Evolutionary conservation across 2,797 vertebrate species (phyloP).

Genomic region (Merluccius polli): DNA sequence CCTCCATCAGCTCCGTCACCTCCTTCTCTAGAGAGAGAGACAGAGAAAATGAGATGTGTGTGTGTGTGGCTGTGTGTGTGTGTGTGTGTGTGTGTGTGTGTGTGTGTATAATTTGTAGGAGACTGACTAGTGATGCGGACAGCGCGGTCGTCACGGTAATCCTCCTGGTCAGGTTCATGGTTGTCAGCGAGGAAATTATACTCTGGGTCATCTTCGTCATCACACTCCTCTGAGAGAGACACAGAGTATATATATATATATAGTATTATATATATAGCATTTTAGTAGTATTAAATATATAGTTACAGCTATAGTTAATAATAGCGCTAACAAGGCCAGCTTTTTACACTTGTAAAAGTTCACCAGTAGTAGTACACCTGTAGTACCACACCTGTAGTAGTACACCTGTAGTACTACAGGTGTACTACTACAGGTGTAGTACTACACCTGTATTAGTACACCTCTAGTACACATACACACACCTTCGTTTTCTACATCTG

Average conservation of each 20-base stretch:
- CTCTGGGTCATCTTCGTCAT: slow-evolving; percentile 95
- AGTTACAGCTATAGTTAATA: too few species aligned
- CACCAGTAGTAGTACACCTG: neutral
- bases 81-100: too few species aligned
- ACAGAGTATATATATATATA: neutral
- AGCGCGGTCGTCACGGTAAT: slow-evolving; percentile 93
- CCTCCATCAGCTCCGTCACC: slow-evolving; percentile 94
- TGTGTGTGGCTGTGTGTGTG: neutral
- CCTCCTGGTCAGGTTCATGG: slow-evolving; percentile 91
- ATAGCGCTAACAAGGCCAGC: too few species aligned
- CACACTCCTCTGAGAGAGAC: slow-evolving; percentile 80
- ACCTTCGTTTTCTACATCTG: slow-evolving; percentile 89
- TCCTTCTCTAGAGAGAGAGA: slow-evolving; percentile 86
- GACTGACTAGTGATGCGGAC: slow-evolving; percentile 94
- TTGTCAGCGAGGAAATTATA: slow-evolving; percentile 94
- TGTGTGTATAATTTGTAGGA: too few species aligned
- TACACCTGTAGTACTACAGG: too few species aligned
- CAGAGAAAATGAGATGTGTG: neutral
- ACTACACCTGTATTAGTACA: neutral
- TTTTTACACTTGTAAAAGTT: too few species aligned
- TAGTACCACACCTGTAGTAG: too few species aligned
- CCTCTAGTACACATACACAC: slow-evolving; percentile 3
- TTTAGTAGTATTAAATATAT: too few species aligned
- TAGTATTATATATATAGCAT: neutral
- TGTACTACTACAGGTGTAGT: too few species aligned